Percentiles rank a stretch among this genome's conserved stretches.
phyloP scores from a whole-genome alignment of 2,113 vertebrate genomes.

The Amphiprion ocellaris region DNA sequence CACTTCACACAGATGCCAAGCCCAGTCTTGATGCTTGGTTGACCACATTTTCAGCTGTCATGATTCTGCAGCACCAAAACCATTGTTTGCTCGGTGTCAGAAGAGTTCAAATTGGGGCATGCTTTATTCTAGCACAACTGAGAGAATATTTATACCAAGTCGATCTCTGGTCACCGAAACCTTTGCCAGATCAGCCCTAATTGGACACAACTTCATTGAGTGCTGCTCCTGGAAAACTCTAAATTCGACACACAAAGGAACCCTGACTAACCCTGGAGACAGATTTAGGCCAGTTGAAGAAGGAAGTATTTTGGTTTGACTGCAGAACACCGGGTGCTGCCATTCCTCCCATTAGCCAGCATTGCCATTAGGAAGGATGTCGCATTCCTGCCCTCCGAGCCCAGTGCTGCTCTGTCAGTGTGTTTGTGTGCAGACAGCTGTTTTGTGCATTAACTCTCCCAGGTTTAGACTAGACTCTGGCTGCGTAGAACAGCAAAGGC shows the following conservation, averaged over 20 bases:
- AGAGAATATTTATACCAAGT: slow-evolving; percentile 74
- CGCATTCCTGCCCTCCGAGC: slow-evolving; percentile 48
- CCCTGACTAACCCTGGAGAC: slow-evolving; percentile 43
- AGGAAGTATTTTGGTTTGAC: slow-evolving; percentile 44
- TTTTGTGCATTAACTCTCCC: slow-evolving; percentile 56
- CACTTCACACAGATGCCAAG: slow-evolving; percentile 50
- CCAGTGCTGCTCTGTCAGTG: slow-evolving; percentile 15
- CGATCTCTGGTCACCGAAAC: slow-evolving; percentile 55
- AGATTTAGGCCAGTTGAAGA: slow-evolving; percentile 57
- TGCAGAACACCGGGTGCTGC: slow-evolving; percentile 16
- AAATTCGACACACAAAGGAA: slow-evolving; percentile 60
- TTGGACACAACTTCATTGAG: slow-evolving; percentile 46
- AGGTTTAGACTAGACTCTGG: slow-evolving; percentile 56
- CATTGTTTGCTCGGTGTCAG: slow-evolving; percentile 57
- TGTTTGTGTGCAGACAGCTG: slow-evolving; percentile 72
- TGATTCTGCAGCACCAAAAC: slow-evolving; percentile 70
- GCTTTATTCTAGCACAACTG: slow-evolving; percentile 66
- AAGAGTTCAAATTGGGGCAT: slow-evolving; percentile 64
- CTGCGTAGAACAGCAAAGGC: slow-evolving; percentile 46
- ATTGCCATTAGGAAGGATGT: slow-evolving; percentile 45
- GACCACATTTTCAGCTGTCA: slow-evolving; percentile 73
- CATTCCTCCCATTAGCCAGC: slow-evolving; percentile 36
- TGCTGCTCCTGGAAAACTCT: slow-evolving; percentile 50
- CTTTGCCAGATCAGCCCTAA: slow-evolving; percentile 61
- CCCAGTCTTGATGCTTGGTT: slow-evolving; percentile 64